A percentile compares a stretch with the other conserved stretches of the same genome.
Evolutionary conservation across 2,888 invertebrate species (phyloP).

Genomic region (Metacarcinus magister): DNA sequence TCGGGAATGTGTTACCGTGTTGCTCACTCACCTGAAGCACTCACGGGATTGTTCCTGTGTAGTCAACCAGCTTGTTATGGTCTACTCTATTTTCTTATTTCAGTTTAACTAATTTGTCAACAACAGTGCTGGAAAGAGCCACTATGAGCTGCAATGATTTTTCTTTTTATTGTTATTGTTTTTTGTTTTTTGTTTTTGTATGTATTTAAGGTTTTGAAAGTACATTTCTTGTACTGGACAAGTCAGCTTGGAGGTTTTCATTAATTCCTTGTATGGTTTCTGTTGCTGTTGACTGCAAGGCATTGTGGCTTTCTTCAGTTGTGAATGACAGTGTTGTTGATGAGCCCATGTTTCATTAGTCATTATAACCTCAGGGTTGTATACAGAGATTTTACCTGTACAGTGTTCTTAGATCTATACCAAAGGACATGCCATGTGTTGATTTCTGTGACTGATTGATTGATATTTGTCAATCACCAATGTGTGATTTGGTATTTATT

Average conservation of each 20-base stretch:
- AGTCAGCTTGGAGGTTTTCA: conserved; percentile 44
- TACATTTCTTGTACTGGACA: conserved; percentile 47
- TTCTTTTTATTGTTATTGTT: conserved; percentile 44
- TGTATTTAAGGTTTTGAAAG: conserved; percentile 52
- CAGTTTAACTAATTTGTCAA: conserved; percentile 78
- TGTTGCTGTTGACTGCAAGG: conserved; percentile 70
- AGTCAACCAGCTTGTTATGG: conserved; percentile 79
- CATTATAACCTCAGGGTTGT: conserved; percentile 77
- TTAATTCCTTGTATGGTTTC: conserved; percentile 56
- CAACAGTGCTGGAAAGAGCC: conserved; percentile 80
- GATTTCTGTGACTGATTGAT: conserved; percentile 81
- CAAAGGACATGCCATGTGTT: conserved; percentile 79
- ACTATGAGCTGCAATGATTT: conserved; percentile 74
- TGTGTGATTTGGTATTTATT: conserved; percentile 82
- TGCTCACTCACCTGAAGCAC: conserved; percentile 71
- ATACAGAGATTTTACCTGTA: conserved; percentile 78
- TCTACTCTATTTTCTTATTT: conserved; percentile 78
- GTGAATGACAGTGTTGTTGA: conserved; percentile 81
- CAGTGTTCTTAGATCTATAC: conserved; percentile 79
- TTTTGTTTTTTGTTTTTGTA: conserved; percentile 59
- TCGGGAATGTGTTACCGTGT: conserved; percentile 79
- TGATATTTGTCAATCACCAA: conserved; percentile 81
- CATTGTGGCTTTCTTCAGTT: conserved; percentile 80
- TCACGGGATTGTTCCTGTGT: conserved; percentile 77
- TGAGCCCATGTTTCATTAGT: conserved; percentile 79